Evolutionary conservation across 1,140 invertebrate species (phyloP).

Genomic region (Ips nitidus): DNA sequence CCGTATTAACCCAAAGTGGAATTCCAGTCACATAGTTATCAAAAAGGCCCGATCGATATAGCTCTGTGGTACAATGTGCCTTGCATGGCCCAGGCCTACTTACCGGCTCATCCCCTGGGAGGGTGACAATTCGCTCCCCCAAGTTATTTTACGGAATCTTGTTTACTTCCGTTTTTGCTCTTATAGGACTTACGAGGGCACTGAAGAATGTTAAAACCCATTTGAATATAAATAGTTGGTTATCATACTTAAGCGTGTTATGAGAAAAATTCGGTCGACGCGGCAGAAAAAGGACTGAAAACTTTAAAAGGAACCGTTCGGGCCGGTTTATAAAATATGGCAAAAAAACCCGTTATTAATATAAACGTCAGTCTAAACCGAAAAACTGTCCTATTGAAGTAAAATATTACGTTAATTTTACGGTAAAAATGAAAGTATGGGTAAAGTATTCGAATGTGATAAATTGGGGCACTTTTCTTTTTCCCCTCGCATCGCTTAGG

Average conservation of each 20-base stretch:
- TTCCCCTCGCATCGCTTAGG: conserved; percentile 5
- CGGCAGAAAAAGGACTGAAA: not conserved
- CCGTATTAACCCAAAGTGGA: conserved; percentile 3
- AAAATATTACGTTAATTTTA: conserved; percentile 27
- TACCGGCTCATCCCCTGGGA: conserved; percentile 10
- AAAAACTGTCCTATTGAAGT: conserved; percentile 20
- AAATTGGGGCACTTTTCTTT: conserved; percentile 12
- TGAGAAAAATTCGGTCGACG: not conserved
- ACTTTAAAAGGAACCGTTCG: not conserved
- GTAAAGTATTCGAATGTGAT: conserved; percentile 24
- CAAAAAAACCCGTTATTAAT: conserved; percentile 11
- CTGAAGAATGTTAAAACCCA: conserved; percentile 9
- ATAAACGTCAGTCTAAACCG: conserved; percentile 22
- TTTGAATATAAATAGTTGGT: conserved; percentile 1
- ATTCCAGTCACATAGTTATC: conserved; percentile 29
- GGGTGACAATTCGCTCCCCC: conserved; percentile 15
- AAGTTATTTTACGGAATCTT: conserved; percentile 26
- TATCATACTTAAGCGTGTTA: conserved; percentile 6
- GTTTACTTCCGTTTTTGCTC: conserved; percentile 19
- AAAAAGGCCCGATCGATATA: conserved; percentile 16
- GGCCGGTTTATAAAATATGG: conserved; percentile 10
- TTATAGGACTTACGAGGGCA: conserved; percentile 15
- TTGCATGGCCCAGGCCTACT: conserved; percentile 30
- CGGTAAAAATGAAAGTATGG: conserved; percentile 14
- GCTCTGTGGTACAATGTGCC: conserved; percentile 21